Evolutionary conservation across 2,797 vertebrate genomes (phyloP), one percentile per base, ranked within the genome.

Genomic region (Enteromius viviparus): DNA sequence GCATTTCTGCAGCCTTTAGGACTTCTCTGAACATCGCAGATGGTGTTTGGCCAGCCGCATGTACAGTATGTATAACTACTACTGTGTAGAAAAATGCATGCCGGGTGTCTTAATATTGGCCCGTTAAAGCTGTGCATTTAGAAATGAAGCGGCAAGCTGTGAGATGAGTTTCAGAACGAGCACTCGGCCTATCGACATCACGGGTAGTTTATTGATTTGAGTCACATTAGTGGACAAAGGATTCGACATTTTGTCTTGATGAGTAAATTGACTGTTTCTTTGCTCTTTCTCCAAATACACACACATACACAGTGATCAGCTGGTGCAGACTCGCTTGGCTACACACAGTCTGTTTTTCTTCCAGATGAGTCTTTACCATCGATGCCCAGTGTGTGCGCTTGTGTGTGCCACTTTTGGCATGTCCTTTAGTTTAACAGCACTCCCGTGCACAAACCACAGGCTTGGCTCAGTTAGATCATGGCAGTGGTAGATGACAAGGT

Each of bases 311-410:
- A 81, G 53, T 37, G 37, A 83, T 88, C 87, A 88, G 87, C 80
- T 88, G 85, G 87, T 86, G 83, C 82, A 66, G 87, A 80, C 62
- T 71, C 62, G 80, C 72, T 82, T 85, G 85, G 62, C 85, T 88
- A 84, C 69, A 81, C 84, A 78, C 85, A 86, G 87, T 90, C 88
- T 93, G 90, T 92, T 88, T 85, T 85, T 85, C 85, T 85, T 83
- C 81, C 87, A 88, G 87, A 88, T 88, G 83, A 88, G 78, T 78
- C 83, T 86, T 88, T 82, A 88, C 74, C 74, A 82, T 85, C 79
- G 70, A 85, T 77, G 66, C 85, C 74, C 77, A 86, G 77, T 79
- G 77, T 86, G 80, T 81, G 58, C 58, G 42, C 55, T 12, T 84
- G 34, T 86, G 66, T 71, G 53, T 62, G 70, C 64, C 15, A 5